Conservation (phyloP, 1,140 invertebrate species). For the Meloidogyne hapla region DNA sequence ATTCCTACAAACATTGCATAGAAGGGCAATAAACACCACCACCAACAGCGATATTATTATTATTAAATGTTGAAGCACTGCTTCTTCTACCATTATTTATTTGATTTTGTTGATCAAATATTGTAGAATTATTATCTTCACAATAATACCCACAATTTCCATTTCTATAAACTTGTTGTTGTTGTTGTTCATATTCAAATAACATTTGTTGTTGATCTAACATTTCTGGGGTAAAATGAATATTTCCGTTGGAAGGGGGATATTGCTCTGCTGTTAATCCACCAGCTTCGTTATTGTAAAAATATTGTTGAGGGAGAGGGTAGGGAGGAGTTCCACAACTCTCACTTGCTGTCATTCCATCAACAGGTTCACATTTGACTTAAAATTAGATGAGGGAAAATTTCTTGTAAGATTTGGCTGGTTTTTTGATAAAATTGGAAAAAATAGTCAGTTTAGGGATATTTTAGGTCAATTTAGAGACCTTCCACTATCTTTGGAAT, state of each 20-base stretch:
- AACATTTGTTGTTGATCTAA: background rate
- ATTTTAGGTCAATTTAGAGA: too few species aligned
- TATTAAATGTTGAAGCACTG: background rate
- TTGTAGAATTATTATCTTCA: background rate
- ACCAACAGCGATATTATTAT: background rate
- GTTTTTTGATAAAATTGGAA: too few species aligned
- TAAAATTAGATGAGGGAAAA: background rate
- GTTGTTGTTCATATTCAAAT: background rate
- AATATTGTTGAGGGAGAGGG: constrained; percentile 5
- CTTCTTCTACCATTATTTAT: background rate
- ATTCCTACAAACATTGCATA: background rate
- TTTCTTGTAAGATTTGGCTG: too few species aligned
- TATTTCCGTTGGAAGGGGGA: background rate
- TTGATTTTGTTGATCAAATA: constrained; percentile 6
- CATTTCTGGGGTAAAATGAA: background rate
- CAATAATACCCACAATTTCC: background rate
- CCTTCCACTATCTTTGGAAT: too few species aligned
- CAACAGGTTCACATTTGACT: background rate
- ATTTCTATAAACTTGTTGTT: background rate
- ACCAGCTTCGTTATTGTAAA: background rate
- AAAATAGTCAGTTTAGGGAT: too few species aligned
- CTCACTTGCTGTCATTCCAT: background rate
- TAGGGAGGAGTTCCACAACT: background rate
- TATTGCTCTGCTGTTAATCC: background rate
- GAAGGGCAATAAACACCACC: background rate